These are phyloP conservation scores for Thalassarche chlororhynchos DNA, from an alignment of 2,113 vertebrate genomes.

Conservation along the genomic window DNA sequence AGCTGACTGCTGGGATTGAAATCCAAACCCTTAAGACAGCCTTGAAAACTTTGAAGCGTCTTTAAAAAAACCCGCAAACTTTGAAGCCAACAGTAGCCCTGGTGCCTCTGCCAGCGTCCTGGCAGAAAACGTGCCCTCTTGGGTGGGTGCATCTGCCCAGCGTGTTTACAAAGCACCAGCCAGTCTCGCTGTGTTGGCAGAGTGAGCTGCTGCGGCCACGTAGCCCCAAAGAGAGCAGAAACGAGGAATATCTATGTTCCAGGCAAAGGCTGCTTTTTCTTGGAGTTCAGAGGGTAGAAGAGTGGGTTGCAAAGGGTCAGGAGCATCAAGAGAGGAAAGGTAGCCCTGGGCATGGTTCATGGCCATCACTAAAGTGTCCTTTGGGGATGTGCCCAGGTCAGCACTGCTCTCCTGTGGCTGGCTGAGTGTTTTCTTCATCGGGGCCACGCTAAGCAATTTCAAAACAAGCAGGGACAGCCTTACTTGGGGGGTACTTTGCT, in stretches of 20 bases:
- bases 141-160: neutral
- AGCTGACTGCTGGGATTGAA: neutral
- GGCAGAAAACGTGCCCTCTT: neutral
- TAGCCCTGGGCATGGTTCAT: neutral
- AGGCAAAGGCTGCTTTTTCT: neutral
- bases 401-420: neutral
- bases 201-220: neutral
- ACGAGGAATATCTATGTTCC: neutral
- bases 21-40: neutral
- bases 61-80: neutral
- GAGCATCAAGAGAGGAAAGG: neutral
- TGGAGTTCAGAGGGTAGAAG: neutral
- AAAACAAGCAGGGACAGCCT: neutral
- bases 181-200: neutral
- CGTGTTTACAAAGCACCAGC: neutral
- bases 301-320: neutral
- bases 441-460: neutral
- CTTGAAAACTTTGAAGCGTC: neutral
- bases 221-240: neutral
- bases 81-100: neutral
- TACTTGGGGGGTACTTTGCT: fast-evolving
- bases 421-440: neutral
- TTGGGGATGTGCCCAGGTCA: no score
- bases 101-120: neutral
- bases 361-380: neutral